Percentiles rank a stretch among this genome's conserved stretches.
These are phyloP conservation scores for Orthonychiurus folsomi DNA, from an alignment of 2,888 invertebrate species.

Conservation along the genomic window DNA sequence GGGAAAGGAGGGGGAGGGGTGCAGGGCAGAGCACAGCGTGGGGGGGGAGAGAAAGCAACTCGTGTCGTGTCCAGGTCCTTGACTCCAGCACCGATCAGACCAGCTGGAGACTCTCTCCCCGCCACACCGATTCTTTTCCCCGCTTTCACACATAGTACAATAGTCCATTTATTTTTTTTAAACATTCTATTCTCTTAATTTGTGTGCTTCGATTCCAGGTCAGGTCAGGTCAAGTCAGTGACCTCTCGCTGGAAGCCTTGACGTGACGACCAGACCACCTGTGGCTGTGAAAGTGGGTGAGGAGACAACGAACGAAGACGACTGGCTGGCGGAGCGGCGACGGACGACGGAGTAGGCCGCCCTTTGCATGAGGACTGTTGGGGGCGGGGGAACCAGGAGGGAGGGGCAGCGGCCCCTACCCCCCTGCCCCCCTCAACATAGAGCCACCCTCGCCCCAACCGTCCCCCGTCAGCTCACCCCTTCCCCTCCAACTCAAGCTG, in stretches of 20 bases:
- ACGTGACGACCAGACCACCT: not conserved
- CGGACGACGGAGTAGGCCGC: not conserved
- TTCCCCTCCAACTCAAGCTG: conserved; percentile 34
- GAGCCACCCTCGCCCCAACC: not conserved
- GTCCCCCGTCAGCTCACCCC: conserved; percentile 13
- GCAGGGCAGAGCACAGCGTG: too few relatives aligned
- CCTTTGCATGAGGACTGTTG: conserved; percentile 34
- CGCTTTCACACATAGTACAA: not conserved
- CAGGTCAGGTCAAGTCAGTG: too few relatives aligned
- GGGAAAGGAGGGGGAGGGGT: too few relatives aligned
- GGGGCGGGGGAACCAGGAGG: conserved; percentile 23
- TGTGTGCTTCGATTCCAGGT: too few relatives aligned
- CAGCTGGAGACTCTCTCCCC: not conserved
- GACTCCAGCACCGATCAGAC: not conserved
- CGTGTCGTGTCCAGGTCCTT: not conserved
- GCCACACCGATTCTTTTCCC: not conserved
- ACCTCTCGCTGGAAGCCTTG: too few relatives aligned
- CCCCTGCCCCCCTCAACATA: not conserved
- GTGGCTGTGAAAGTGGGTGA: not conserved
- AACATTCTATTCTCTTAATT: too few relatives aligned
- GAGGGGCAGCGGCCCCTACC: conserved; percentile 33
- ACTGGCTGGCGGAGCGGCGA: too few relatives aligned
- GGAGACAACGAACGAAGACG: too few relatives aligned
- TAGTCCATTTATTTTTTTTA: too few relatives aligned
- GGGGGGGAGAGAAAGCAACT: not conserved